Evolutionary conservation across 2,888 invertebrate genomes (phyloP).

Genomic region (Steinernema hermaphroditum): DNA sequence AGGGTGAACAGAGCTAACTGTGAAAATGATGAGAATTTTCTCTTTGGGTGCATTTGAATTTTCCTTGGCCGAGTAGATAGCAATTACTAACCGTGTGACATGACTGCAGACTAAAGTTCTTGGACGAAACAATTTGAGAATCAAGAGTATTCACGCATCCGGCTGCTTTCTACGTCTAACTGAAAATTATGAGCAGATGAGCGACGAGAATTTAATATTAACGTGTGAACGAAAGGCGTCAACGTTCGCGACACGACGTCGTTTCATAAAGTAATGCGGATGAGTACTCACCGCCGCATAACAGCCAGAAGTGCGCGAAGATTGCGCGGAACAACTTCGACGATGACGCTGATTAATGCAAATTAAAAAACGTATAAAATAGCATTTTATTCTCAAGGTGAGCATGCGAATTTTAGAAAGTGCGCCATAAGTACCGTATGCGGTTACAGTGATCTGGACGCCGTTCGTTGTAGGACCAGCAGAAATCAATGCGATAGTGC

Average conservation of each 20-base stretch:
- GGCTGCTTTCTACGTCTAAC: not conserved
- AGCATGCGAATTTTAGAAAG: slow-evolving; percentile 12
- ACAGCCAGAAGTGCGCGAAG: no score
- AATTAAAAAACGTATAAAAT: not conserved
- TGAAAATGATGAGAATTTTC: no score
- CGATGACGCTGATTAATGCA: not conserved
- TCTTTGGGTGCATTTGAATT: no score
- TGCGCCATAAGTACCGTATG: slow-evolving; percentile 1
- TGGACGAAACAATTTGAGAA: not conserved
- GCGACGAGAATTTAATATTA: no score
- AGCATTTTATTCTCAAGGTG: not conserved
- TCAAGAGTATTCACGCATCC: slow-evolving; percentile 8
- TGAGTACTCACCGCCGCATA: no score
- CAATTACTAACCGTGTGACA: slow-evolving; percentile 18
- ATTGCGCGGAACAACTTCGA: not conserved
- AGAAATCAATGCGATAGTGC: not conserved
- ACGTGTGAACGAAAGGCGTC: no score
- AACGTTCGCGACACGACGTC: slow-evolving; percentile 1
- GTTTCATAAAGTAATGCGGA: no score
- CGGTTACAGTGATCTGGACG: not conserved
- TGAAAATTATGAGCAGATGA: not conserved
- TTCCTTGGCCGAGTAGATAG: no score
- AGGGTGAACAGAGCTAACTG: no score
- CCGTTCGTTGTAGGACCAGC: not conserved
- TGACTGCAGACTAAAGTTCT: not conserved